Conservation (phyloP, 2,888 invertebrate species). For the Drosophila planitibia region DNA sequence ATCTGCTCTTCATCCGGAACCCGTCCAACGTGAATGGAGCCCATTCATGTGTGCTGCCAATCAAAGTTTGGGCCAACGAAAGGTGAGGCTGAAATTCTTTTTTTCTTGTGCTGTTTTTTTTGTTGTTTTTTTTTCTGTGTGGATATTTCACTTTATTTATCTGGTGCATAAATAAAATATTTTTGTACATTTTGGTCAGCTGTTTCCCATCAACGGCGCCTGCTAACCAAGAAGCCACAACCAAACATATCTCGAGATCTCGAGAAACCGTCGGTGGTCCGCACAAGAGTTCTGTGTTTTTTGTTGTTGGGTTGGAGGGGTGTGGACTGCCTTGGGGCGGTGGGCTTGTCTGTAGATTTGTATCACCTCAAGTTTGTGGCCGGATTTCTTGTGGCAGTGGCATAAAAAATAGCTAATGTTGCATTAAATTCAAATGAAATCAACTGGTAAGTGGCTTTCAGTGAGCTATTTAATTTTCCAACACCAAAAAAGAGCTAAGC, state of each 20-base stretch:
- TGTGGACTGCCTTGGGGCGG: background rate
- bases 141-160: constrained; percentile 68
- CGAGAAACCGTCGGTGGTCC: constrained; percentile 65
- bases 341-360: constrained; percentile 46
- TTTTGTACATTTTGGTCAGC: constrained; percentile 73
- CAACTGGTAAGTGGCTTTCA: constrained; percentile 79
- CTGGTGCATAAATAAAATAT: constrained; percentile 76
- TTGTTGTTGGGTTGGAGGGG: background rate
- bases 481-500: constrained; percentile 41
- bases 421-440: constrained; percentile 80
- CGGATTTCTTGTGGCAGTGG: constrained; percentile 30
- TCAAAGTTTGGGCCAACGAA: constrained; percentile 40
- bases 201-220: constrained; percentile 76
- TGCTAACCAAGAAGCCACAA: constrained; percentile 41
- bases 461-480: constrained; percentile 77
- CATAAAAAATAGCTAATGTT: constrained; percentile 75
- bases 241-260: constrained; percentile 17
- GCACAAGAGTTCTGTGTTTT: constrained; percentile 1
- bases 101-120: background rate
- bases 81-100: background rate
- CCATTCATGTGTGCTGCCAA: constrained; percentile 64
- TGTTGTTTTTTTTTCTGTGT: constrained; percentile 17
- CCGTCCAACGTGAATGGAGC: constrained; percentile 17
- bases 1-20: constrained; percentile 49
- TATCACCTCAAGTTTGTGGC: constrained; percentile 60